These are phyloP conservation scores for Noturus placidus DNA, from an alignment of 2,113 vertebrate species.

Conservation along the genomic window DNA sequence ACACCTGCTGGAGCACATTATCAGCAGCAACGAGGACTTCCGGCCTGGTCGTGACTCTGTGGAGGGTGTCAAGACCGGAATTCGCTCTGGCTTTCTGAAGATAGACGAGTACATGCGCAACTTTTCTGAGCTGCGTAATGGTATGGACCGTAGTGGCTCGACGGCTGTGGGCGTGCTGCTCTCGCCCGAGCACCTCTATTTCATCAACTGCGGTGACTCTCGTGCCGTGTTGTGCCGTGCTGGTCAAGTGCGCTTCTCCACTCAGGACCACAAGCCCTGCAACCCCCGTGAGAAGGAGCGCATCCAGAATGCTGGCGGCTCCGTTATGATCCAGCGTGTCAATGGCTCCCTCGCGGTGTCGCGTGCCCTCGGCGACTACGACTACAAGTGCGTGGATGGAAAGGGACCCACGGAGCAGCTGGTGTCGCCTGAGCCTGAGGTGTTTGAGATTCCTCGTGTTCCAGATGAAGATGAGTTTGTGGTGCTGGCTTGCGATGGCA, in stretches of 20 bases:
- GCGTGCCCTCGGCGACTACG: conserved; percentile 96
- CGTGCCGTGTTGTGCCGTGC: conserved; percentile 91
- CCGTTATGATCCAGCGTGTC: conserved; percentile 98
- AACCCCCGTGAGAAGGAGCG: conserved; percentile 96
- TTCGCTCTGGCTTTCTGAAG: conserved; percentile 97
- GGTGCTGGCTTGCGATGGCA: conserved; percentile 96
- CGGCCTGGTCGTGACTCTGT: conserved; percentile 80
- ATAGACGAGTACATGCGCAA: conserved; percentile 99
- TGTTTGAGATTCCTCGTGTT: conserved; percentile 90
- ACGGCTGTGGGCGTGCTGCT: conserved; percentile 95
- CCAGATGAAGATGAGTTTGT: conserved; percentile 94
- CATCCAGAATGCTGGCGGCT: conserved; percentile 97
- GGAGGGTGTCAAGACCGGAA: conserved; percentile 94
- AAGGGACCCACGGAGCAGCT: conserved; percentile 98
- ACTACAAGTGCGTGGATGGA: conserved; percentile 99
- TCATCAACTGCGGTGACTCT: conserved; percentile 99
- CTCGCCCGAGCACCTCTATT: conserved; percentile 93
- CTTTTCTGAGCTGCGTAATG: conserved; percentile 96
- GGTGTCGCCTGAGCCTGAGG: conserved; percentile 98
- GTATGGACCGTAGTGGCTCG: conserved; percentile 97
- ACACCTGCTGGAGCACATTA: conserved; percentile 95
- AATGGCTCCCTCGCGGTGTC: conserved; percentile 97
- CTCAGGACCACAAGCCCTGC: conserved; percentile 99
- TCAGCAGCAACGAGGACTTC: conserved; percentile 89
- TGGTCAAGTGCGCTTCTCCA: conserved; percentile 93